Evolutionary conservation across 2,888 invertebrate species (phyloP).

Genomic region (Nymphalis polychloros): DNA sequence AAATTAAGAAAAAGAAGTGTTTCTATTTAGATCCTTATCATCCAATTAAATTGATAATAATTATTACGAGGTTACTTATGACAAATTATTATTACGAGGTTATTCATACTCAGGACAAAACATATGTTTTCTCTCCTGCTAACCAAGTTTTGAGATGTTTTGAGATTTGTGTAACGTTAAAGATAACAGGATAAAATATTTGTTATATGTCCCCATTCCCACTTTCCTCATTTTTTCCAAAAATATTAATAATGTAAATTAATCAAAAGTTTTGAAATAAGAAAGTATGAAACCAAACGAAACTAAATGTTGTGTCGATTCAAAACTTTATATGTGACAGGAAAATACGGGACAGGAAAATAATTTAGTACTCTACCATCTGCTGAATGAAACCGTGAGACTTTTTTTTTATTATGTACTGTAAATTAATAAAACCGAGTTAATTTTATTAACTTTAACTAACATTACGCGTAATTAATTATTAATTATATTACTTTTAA

Average conservation of each 20-base stretch:
- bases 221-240: constrained; percentile 18
- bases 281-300: too few relatives aligned
- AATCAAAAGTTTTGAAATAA: background rate
- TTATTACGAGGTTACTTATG: background rate
- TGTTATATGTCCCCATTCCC: constrained; percentile 19
- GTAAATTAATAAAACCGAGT: too few relatives aligned
- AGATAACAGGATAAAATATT: constrained; percentile 16
- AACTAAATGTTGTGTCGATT: too few relatives aligned
- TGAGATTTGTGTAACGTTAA: background rate
- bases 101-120: background rate
- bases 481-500: too few relatives aligned
- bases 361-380: too few relatives aligned
- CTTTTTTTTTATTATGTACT: too few relatives aligned
- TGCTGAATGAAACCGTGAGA: too few relatives aligned
- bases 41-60: background rate
- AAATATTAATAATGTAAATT: background rate
- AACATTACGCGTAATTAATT: too few relatives aligned
- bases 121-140: background rate
- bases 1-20: too few relatives aligned
- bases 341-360: background rate
- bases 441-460: too few relatives aligned
- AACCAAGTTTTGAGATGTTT: background rate
- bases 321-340: background rate
- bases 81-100: background rate
- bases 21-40: too few relatives aligned